These are phyloP conservation scores for Glaucomys volans DNA, from an alignment of 2,113 vertebrate genomes.

Conservation along the genomic window DNA sequence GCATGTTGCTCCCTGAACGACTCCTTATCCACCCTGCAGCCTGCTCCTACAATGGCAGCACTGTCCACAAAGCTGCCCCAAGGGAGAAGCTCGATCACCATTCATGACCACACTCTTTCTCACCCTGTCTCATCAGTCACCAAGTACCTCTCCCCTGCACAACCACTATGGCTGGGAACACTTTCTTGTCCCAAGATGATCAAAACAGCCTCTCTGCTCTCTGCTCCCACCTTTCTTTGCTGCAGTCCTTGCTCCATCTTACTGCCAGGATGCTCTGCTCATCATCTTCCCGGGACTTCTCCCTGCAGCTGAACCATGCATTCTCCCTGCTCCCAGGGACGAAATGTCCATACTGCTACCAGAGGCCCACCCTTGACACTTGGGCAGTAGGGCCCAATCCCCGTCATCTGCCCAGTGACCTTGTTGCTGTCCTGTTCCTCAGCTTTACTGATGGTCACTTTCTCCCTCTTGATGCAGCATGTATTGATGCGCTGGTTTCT, in stretches of 20 bases:
- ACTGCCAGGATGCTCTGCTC: accelerated
- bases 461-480: too few relatives aligned
- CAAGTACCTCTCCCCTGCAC: not conserved
- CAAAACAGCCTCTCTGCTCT: not conserved
- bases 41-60: not conserved
- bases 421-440: not conserved
- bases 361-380: not conserved
- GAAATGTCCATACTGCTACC: not conserved
- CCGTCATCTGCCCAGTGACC: not conserved
- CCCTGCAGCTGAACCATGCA: not conserved
- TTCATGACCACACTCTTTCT: not conserved
- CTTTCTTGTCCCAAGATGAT: not conserved
- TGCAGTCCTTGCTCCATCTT: accelerated
- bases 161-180: not conserved
- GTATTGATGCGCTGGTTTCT: not conserved
- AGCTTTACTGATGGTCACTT: not conserved
- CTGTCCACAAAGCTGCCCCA: not conserved
- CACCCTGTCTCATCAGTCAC: too few relatives aligned
- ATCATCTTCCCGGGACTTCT: not conserved
- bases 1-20: not conserved
- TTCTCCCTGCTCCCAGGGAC: not conserved
- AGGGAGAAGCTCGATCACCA: not conserved
- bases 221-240: not conserved
- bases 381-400: not conserved
- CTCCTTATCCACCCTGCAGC: not conserved